These are phyloP conservation scores for Acanthosoma haemorrhoidale DNA, from an alignment of 2,888 invertebrate genomes.

Conservation along the genomic window DNA sequence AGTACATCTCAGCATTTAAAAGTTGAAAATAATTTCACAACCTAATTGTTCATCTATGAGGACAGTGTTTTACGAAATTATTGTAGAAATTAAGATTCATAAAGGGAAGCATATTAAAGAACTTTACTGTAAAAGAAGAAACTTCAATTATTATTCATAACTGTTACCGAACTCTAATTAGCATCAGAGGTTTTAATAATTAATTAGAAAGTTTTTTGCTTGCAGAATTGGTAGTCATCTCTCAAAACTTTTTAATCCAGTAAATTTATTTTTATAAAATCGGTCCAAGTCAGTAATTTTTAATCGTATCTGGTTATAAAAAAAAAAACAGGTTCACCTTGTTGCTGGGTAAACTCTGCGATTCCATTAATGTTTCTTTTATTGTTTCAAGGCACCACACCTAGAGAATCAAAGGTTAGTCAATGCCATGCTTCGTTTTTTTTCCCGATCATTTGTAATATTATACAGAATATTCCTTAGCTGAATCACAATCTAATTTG, in stretches of 20 bases:
- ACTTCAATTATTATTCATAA: conserved; percentile 23
- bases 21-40: not conserved
- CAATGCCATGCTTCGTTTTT: no score
- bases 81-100: conserved; percentile 19
- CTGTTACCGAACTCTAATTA: conserved; percentile 6
- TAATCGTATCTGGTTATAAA: not conserved
- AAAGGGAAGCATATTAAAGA: conserved; percentile 1
- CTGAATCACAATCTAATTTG: no score
- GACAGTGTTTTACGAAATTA: conserved; percentile 14
- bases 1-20: no score
- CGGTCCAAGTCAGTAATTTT: not conserved
- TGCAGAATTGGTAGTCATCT: conserved; percentile 1
- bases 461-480: no score
- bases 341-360: not conserved
- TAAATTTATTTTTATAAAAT: not conserved
- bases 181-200: conserved; percentile 17
- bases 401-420: no score
- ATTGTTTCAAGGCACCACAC: no score
- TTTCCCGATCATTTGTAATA: no score
- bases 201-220: conserved; percentile 4
- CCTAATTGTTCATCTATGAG: conserved; percentile 6
- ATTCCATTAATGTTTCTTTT: not conserved
- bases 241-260: conserved; percentile 19
- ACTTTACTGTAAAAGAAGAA: not conserved
- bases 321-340: not conserved